Conservation (phyloP, 2,113 vertebrate species). For the Eulemur macaco region DNA sequence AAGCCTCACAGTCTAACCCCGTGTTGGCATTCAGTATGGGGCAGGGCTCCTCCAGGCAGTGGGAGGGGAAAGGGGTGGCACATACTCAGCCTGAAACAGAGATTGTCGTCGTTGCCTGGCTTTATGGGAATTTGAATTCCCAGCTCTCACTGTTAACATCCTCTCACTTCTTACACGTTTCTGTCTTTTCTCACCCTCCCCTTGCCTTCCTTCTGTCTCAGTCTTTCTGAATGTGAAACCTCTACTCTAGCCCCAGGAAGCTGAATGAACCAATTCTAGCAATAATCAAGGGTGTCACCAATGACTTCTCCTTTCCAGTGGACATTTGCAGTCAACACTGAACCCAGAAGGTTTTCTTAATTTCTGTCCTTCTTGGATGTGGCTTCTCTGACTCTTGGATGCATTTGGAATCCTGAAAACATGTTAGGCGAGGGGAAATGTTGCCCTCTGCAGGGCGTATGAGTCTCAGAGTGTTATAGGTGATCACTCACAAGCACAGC, state of each 20-base stretch:
- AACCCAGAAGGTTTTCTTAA: background rate
- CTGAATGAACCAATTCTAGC: background rate
- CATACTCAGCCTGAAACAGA: background rate
- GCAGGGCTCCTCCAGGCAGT: background rate
- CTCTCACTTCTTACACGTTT: fast-evolving
- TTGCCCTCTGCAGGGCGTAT: background rate
- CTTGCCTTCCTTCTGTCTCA: background rate
- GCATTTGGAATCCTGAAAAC: background rate
- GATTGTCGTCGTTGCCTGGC: fast-evolving
- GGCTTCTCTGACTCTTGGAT: background rate
- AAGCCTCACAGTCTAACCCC: conserved; percentile 26
- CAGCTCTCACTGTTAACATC: background rate
- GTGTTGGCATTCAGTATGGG: fast-evolving
- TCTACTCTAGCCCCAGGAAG: background rate
- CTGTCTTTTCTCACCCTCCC: background rate
- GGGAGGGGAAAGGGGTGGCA: fast-evolving
- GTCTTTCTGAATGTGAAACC: background rate
- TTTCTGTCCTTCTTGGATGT: background rate
- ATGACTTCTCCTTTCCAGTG: background rate
- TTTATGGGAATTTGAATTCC: background rate
- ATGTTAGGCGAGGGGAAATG: background rate
- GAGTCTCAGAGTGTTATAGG: background rate
- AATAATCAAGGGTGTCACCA: background rate
- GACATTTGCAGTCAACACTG: background rate
- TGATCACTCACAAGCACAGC: fast-evolving